A percentile compares a stretch with the other conserved stretches of the same genome.
Conservation (phyloP, 2,113 vertebrate species). For the Antechinus stuartii region DNA sequence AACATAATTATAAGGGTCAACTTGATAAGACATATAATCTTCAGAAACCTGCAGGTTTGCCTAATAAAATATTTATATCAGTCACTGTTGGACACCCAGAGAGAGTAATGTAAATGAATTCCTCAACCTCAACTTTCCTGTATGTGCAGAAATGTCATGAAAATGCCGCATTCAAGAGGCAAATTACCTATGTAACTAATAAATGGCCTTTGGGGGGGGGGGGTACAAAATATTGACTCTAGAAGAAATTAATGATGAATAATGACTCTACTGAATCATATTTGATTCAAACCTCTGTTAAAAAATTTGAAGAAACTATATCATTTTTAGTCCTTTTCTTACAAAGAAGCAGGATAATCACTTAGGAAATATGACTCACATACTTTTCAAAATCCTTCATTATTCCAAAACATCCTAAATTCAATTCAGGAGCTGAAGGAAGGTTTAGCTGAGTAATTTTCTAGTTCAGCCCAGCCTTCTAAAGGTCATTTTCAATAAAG, state of each 20-base stretch:
- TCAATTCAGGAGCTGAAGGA: background rate
- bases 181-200: conserved; percentile 32
- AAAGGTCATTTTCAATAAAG: conserved; percentile 5
- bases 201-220: background rate
- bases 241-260: background rate
- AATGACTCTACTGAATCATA: background rate
- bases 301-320: background rate
- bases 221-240: accelerated
- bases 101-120: conserved; percentile 75
- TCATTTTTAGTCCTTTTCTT: background rate
- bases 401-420: background rate
- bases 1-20: conserved; percentile 90
- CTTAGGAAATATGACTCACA: too few relatives aligned
- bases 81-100: conserved; percentile 85
- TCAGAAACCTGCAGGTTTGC: conserved; percentile 86
- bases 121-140: conserved; percentile 74
- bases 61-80: conserved; percentile 90
- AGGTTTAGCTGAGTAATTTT: background rate
- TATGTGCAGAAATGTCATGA: conserved; percentile 66
- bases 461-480: background rate
- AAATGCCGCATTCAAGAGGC: background rate
- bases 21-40: conserved; percentile 90
- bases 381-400: background rate
- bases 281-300: background rate
- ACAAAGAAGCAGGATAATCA: conserved; percentile 7